These are phyloP conservation scores for Caenorhabditis inopinata DNA, from an alignment of 1,140 invertebrate species.

Conservation along the genomic window DNA sequence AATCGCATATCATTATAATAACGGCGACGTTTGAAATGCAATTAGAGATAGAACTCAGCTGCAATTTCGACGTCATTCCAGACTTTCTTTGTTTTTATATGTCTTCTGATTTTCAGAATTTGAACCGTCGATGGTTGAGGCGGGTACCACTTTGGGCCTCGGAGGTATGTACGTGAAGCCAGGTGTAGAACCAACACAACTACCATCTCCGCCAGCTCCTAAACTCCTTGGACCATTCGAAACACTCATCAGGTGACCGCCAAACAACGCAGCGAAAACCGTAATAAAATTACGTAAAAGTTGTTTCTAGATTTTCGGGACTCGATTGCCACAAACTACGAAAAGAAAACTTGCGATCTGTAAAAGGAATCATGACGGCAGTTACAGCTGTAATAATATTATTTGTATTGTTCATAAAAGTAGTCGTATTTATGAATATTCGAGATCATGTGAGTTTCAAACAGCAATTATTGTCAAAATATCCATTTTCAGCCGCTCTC, in stretches of 20 bases:
- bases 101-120: background rate
- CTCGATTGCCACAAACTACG: conserved; percentile 6
- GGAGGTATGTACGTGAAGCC: conserved; percentile 5
- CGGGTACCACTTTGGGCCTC: background rate
- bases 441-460: background rate
- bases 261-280: too few species aligned
- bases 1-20: too few species aligned
- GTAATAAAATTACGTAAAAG: background rate
- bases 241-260: background rate
- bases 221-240: conserved; percentile 13
- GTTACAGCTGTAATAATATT: background rate
- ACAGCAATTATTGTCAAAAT: too few species aligned
- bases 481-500: background rate
- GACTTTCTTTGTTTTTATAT: too few species aligned
- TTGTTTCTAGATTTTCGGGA: conserved; percentile 6
- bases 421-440: background rate
- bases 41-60: too few species aligned
- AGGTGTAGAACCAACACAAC: background rate
- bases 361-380: background rate
- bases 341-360: conserved; percentile 17
- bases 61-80: too few species aligned
- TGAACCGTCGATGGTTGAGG: background rate
- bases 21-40: too few species aligned
- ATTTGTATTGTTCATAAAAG: background rate
- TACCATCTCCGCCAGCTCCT: conserved; percentile 1